Percentiles rank a stretch among this genome's conserved stretches.
These are phyloP conservation scores for Ectemnius cavifrons DNA, from an alignment of 2,888 invertebrate species.

Conservation along the genomic window DNA sequence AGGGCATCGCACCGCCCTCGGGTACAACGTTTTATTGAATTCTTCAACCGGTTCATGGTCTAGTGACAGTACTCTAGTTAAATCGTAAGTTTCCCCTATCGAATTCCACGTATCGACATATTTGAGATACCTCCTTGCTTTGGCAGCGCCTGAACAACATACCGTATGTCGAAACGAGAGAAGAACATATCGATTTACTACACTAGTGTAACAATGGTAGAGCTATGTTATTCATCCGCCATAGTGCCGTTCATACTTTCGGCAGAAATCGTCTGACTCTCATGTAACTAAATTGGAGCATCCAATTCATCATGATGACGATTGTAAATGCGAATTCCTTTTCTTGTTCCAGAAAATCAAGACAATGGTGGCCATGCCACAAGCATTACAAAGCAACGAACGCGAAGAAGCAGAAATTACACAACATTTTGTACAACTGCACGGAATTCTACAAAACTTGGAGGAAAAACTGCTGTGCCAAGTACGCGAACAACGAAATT, in stretches of 20 bases:
- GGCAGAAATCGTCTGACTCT: too few relatives aligned
- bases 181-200: conserved; percentile 7
- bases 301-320: too few relatives aligned
- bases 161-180: neutral
- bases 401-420: conserved; percentile 76
- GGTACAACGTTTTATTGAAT: conserved; percentile 46
- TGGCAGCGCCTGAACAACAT: conserved; percentile 11
- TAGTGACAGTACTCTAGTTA: conserved; percentile 31
- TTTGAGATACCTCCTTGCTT: conserved; percentile 20
- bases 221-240: too few relatives aligned
- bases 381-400: conserved; percentile 40
- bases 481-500: conserved; percentile 62
- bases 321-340: too few relatives aligned
- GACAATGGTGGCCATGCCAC: neutral
- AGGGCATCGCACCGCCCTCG: neutral
- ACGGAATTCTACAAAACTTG: conserved; percentile 79
- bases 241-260: too few relatives aligned
- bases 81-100: conserved; percentile 33
- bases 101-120: conserved; percentile 41
- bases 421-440: conserved; percentile 80
- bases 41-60: conserved; percentile 31
- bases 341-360: conserved; percentile 48
- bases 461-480: conserved; percentile 78
- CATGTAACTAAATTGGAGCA: too few relatives aligned
- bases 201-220: too few relatives aligned